These are phyloP conservation scores for Grapholita molesta DNA, from an alignment of 1,140 invertebrate species.

Conservation along the genomic window DNA sequence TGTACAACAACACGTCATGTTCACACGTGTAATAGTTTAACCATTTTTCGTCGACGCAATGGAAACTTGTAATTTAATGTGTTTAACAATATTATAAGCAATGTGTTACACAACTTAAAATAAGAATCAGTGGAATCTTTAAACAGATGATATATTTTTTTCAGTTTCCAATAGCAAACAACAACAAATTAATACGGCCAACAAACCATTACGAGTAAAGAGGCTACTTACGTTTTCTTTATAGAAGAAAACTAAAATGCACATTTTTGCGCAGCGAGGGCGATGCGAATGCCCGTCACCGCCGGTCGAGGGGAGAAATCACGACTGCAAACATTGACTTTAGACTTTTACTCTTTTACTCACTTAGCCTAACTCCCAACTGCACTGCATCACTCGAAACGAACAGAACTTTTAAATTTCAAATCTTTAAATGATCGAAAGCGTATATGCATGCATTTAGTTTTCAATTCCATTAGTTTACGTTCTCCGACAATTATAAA, in stretches of 20 bases:
- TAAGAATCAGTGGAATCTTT: too few relatives aligned
- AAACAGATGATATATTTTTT: too few relatives aligned
- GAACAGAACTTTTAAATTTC: slow-evolving; percentile 55
- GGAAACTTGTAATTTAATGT: too few relatives aligned
- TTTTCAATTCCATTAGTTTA: slow-evolving; percentile 28
- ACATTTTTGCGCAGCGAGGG: slow-evolving; percentile 37
- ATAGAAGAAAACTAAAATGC: slow-evolving; percentile 31
- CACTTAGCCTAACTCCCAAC: slow-evolving; percentile 65
- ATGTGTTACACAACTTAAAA: too few relatives aligned
- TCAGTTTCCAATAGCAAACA: too few relatives aligned
- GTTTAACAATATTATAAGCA: too few relatives aligned
- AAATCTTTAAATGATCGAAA: slow-evolving; percentile 61
- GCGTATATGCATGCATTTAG: slow-evolving; percentile 42
- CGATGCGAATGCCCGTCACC: slow-evolving; percentile 43
- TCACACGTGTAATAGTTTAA: too few relatives aligned
- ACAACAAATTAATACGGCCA: slow-evolving; percentile 12
- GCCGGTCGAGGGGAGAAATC: slow-evolving; percentile 61
- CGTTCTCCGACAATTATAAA: background rate
- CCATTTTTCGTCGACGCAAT: too few relatives aligned
- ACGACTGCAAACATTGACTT: slow-evolving; percentile 74
- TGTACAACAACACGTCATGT: too few relatives aligned
- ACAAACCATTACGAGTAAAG: slow-evolving; percentile 4
- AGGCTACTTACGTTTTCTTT: background rate
- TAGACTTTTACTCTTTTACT: slow-evolving; percentile 71
- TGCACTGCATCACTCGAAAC: slow-evolving; percentile 62